Evolutionary conservation across 1,140 invertebrate species (phyloP).

Genomic region (Brachionus rubens): DNA sequence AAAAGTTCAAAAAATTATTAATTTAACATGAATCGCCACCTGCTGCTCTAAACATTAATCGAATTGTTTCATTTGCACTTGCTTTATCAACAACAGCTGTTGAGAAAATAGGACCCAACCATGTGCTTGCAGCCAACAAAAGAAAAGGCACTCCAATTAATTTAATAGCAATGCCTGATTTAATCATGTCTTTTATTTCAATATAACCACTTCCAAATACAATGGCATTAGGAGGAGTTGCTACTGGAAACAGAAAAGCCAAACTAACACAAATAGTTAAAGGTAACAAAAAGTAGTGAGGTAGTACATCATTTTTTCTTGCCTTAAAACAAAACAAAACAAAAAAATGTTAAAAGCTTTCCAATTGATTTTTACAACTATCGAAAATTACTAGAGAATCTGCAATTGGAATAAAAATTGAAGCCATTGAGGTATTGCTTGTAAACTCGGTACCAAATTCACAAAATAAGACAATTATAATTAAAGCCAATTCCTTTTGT

Average conservation of each 20-base stretch:
- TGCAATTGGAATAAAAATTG: slow-evolving; percentile 61
- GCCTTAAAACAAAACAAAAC: slow-evolving; percentile 55
- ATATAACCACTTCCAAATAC: slow-evolving; percentile 67
- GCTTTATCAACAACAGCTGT: not conserved
- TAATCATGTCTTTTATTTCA: slow-evolving; percentile 59
- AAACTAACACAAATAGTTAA: slow-evolving; percentile 72
- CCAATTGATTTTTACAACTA: not conserved
- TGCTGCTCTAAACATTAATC: too few species aligned
- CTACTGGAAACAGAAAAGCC: slow-evolving; percentile 74
- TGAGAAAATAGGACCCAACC: slow-evolving; percentile 26
- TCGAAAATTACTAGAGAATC: slow-evolving; percentile 54
- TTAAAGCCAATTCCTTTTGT: not conserved
- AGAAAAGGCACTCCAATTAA: slow-evolving; percentile 10
- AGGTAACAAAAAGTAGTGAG: slow-evolving; percentile 80
- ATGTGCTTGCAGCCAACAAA: slow-evolving; percentile 13
- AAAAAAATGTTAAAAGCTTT: slow-evolving; percentile 48
- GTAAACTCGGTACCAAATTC: slow-evolving; percentile 53
- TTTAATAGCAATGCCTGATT: slow-evolving; percentile 40
- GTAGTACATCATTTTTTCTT: slow-evolving; percentile 65
- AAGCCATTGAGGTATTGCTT: slow-evolving; percentile 61
- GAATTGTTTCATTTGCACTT: too few species aligned
- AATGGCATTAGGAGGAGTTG: slow-evolving; percentile 86
- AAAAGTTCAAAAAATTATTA: too few species aligned
- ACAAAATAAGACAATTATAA: not conserved
- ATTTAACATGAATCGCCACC: too few species aligned